Conservation (phyloP, 2,113 vertebrate species). For the Sorex araneus region DNA sequence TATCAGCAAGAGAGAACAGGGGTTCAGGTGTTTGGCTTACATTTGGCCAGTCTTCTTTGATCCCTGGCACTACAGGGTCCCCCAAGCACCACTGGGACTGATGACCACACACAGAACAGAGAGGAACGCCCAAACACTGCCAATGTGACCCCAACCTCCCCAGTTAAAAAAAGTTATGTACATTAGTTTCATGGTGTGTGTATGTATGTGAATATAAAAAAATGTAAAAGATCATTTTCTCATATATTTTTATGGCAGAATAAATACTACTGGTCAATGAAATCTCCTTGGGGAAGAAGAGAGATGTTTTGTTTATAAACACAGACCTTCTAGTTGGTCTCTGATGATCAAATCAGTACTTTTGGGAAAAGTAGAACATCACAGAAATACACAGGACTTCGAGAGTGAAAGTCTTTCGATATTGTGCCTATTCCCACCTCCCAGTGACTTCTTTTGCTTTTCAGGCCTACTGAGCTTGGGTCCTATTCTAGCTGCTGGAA, state of each 20-base stretch:
- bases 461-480: background rate
- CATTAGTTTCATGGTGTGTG: background rate
- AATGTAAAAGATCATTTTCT: background rate
- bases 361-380: background rate
- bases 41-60: too few species aligned
- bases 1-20: too few species aligned
- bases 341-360: background rate
- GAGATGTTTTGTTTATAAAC: slow-evolving; percentile 51
- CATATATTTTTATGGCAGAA: background rate
- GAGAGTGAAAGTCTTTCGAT: background rate
- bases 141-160: too few species aligned
- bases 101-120: too few species aligned
- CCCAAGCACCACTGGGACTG: too few species aligned
- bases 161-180: background rate
- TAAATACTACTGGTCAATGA: background rate
- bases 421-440: too few species aligned
- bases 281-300: background rate
- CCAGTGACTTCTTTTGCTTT: background rate
- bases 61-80: too few species aligned
- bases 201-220: background rate
- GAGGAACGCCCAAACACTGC: too few species aligned
- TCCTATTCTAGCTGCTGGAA: background rate
- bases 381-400: background rate
- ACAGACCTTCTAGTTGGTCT: slow-evolving; percentile 26
- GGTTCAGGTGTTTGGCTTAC: too few species aligned